Evolutionary conservation across 2,113 vertebrate species (phyloP).

Genomic region (Saccopteryx bilineata): DNA sequence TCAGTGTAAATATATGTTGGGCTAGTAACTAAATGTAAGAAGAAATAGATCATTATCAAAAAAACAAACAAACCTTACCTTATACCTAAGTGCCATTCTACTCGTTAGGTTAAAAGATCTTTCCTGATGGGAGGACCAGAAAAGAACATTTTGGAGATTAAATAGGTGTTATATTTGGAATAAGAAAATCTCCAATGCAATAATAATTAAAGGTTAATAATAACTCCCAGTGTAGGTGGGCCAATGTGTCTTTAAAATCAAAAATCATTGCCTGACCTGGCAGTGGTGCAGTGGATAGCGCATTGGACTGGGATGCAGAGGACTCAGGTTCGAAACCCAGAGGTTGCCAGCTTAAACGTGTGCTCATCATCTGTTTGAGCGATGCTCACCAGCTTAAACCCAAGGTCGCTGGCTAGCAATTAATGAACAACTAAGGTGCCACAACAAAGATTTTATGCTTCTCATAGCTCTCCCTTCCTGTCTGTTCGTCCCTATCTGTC

Average conservation of each 20-base stretch:
- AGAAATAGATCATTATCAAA: not conserved
- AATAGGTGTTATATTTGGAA: conserved; percentile 8
- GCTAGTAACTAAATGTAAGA: not conserved
- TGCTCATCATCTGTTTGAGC: too few species aligned
- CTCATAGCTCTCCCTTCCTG: too few species aligned
- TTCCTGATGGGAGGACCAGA: not conserved
- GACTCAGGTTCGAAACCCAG: too few species aligned
- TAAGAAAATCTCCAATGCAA: not conserved
- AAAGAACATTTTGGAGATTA: conserved; percentile 28
- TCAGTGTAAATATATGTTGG: not conserved
- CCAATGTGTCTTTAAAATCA: not conserved
- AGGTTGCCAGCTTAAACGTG: too few species aligned
- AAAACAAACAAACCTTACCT: not conserved
- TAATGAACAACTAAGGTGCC: too few species aligned
- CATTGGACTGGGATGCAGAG: too few species aligned
- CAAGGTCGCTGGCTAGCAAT: too few species aligned
- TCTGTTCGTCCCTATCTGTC: too few species aligned
- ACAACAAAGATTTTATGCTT: too few species aligned
- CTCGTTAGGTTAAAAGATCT: not conserved
- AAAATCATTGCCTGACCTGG: not conserved
- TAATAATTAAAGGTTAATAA: conserved; percentile 25
- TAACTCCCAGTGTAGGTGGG: not conserved
- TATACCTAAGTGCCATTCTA: not conserved
- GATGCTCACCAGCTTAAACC: too few species aligned
- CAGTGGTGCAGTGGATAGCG: too few species aligned